Percentiles rank a stretch among this genome's conserved stretches.
Evolutionary conservation across 2,888 invertebrate species (phyloP).

Genomic region (Leucoma salicis): DNA sequence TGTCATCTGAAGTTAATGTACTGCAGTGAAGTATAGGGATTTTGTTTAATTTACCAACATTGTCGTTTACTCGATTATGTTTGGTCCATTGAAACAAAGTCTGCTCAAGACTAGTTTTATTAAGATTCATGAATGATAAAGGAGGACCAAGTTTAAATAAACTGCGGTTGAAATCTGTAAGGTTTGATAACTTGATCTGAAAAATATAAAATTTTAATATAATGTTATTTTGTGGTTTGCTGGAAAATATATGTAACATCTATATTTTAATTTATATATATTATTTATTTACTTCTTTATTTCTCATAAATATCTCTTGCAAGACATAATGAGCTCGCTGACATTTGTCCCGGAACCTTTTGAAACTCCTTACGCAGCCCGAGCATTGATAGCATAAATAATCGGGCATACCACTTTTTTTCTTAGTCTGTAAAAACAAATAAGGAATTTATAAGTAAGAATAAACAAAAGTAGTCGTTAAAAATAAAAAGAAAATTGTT

Average conservation of each 20-base stretch:
- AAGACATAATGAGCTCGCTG: conserved; percentile 62
- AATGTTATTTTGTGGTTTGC: no score
- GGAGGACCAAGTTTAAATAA: conserved; percentile 45
- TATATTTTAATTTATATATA: neutral
- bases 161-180: conserved; percentile 46
- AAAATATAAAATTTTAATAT: conserved; percentile 23
- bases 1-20: conserved; percentile 45
- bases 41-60: conserved; percentile 24
- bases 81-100: conserved; percentile 55
- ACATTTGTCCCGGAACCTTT: conserved; percentile 63
- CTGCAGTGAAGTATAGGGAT: conserved; percentile 51
- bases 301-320: conserved; percentile 52
- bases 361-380: conserved; percentile 50
- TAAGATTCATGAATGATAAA: conserved; percentile 48
- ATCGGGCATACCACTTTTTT: conserved; percentile 56
- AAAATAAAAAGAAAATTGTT: neutral
- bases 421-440: conserved; percentile 46
- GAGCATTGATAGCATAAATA: conserved; percentile 64
- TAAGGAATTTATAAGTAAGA: neutral
- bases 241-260: no score
- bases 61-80: conserved; percentile 36
- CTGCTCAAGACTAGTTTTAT: conserved; percentile 48
- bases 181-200: conserved; percentile 53
- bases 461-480: neutral
- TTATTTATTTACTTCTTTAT: conserved; percentile 50